Conservation (phyloP, 2,888 invertebrate species). For the Dasysyrphus tricinctus region DNA sequence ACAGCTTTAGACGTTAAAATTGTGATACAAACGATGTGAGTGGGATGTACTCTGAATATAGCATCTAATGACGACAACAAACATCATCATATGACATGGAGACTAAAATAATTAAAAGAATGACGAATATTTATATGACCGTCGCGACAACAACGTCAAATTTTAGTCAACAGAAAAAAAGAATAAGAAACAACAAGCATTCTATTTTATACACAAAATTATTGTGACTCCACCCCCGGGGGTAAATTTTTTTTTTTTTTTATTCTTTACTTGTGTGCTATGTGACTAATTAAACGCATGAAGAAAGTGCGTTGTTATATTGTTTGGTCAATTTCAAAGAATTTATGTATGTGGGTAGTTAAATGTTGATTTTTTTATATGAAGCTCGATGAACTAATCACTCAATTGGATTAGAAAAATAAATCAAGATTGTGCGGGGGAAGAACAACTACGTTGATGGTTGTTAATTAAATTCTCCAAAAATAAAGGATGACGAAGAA, state of each 20-base stretch:
- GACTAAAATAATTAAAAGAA: constrained; percentile 51
- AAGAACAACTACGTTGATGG: not conserved
- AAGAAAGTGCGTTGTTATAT: constrained; percentile 33
- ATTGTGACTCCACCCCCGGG: constrained; percentile 22
- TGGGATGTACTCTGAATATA: constrained; percentile 29
- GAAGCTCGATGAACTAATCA: constrained; percentile 60
- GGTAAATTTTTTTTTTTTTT: constrained; percentile 1
- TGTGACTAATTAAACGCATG: constrained; percentile 44
- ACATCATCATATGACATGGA: constrained; percentile 8
- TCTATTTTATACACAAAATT: not conserved
- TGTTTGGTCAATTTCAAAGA: constrained; percentile 35
- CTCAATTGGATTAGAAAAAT: constrained; percentile 41
- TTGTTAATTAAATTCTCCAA: not conserved
- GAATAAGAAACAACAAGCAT: constrained; percentile 1
- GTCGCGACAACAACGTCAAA: constrained; percentile 23
- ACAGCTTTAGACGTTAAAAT: not conserved
- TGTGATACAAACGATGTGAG: constrained; percentile 22
- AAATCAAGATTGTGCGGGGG: constrained; percentile 21
- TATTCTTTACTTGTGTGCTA: constrained; percentile 10
- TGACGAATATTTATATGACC: constrained; percentile 35
- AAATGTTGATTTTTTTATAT: not conserved
- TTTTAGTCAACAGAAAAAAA: constrained; percentile 17
- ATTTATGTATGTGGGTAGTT: constrained; percentile 27
- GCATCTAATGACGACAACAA: constrained; percentile 37
- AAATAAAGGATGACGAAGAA: constrained; percentile 9